These are phyloP conservation scores for Brachyhypopomus occidentalis DNA, from an alignment of 2,113 vertebrate genomes.

Conservation along the genomic window DNA sequence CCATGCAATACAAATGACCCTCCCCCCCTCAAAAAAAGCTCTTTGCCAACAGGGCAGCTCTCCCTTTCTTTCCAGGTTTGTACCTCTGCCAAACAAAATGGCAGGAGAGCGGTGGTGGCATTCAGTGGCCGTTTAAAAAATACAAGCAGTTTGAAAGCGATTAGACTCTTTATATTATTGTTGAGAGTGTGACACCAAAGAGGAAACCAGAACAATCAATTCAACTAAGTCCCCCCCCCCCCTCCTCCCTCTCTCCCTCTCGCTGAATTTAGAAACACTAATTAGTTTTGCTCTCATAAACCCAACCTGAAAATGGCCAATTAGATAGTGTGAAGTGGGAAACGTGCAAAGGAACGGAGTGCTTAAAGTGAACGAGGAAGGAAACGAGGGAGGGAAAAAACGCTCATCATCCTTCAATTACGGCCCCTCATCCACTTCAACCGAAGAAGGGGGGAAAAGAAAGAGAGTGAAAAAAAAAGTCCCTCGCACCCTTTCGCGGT, in stretches of 20 bases:
- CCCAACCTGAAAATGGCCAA: slow-evolving; percentile 81
- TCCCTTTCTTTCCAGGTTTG: background rate
- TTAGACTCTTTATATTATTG: slow-evolving; percentile 76
- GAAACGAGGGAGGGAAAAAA: slow-evolving; percentile 32
- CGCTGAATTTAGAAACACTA: slow-evolving; percentile 83
- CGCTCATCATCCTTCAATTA: slow-evolving; percentile 52
- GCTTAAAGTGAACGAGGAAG: slow-evolving; percentile 57
- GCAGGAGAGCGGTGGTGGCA: slow-evolving; percentile 68
- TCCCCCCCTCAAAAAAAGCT: slow-evolving; percentile 1
- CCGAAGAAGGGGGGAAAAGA: background rate
- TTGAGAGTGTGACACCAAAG: slow-evolving; percentile 71
- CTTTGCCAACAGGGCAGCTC: slow-evolving; percentile 44
- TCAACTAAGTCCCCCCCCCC: slow-evolving; percentile 44
- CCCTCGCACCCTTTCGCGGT: slow-evolving; percentile 39
- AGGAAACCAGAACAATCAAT: slow-evolving; percentile 81
- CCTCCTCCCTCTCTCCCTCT: slow-evolving; percentile 43
- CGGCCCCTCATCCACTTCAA: slow-evolving; percentile 37
- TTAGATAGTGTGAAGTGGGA: slow-evolving; percentile 79
- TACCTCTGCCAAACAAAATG: slow-evolving; percentile 71
- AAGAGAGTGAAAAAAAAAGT: background rate
- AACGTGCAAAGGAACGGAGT: slow-evolving; percentile 69
- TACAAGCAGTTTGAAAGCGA: slow-evolving; percentile 71
- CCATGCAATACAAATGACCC: slow-evolving; percentile 66
- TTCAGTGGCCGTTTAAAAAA: slow-evolving; percentile 68
- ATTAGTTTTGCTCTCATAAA: slow-evolving; percentile 83